Conservation (phyloP, 2,113 vertebrate genomes). For the Gymnorhina tibicen region DNA sequence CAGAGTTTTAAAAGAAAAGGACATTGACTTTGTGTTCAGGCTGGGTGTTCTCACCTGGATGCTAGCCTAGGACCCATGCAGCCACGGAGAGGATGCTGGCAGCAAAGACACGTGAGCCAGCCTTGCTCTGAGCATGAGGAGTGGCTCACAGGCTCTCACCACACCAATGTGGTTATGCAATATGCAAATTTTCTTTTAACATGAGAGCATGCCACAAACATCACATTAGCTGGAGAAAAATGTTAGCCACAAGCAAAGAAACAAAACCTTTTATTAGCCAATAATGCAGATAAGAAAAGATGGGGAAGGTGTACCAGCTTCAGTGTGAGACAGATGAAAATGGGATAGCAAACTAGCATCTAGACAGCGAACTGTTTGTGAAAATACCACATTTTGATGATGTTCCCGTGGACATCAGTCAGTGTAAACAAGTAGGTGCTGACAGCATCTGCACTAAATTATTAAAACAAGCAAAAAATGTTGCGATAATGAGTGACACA, state of each 20-base stretch:
- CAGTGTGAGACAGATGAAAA: background rate
- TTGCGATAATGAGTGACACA: too few relatives aligned
- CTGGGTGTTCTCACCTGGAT: background rate
- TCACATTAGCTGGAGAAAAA: background rate
- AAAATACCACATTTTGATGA: background rate
- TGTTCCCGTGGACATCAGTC: background rate
- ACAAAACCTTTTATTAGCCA: background rate
- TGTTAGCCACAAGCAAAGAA: background rate
- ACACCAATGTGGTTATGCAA: accelerated
- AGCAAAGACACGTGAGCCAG: background rate
- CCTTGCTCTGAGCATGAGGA: background rate
- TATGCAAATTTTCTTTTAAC: background rate
- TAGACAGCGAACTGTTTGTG: background rate
- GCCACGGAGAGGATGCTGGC: background rate
- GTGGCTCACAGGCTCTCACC: background rate
- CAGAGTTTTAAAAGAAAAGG: background rate
- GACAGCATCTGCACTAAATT: background rate
- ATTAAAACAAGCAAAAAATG: background rate
- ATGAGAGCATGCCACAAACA: background rate
- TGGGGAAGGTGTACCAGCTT: background rate
- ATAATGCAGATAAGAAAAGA: background rate
- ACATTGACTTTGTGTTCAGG: background rate
- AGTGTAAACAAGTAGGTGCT: background rate
- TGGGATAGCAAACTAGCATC: background rate
- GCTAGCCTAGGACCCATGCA: background rate